A percentile compares a stretch with the other conserved stretches of the same genome.
These are phyloP conservation scores for Cotesia chilonis DNA, from an alignment of 1,140 invertebrate species.

Conservation along the genomic window DNA sequence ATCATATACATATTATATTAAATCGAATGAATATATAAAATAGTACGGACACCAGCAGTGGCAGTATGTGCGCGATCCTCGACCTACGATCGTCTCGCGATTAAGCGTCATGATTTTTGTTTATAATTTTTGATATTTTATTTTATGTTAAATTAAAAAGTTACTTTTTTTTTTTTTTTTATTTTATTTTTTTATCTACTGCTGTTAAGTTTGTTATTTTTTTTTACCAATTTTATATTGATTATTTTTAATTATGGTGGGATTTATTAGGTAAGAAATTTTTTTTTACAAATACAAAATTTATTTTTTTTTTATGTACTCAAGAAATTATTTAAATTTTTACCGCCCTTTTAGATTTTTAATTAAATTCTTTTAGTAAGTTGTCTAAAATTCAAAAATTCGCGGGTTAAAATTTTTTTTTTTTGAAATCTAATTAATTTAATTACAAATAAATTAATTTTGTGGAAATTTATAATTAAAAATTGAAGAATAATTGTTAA, in stretches of 20 bases:
- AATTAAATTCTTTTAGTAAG: too few relatives aligned
- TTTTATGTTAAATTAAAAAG: neutral
- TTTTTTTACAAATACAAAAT: neutral
- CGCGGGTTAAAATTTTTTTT: too few relatives aligned
- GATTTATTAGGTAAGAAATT: conserved; percentile 49
- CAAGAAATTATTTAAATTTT: too few relatives aligned
- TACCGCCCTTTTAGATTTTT: too few relatives aligned
- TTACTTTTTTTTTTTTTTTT: neutral
- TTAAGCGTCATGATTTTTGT: conserved; percentile 2
- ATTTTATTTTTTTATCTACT: conserved; percentile 7
- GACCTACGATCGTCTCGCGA: conserved; percentile 29
- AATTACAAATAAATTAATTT: too few relatives aligned
- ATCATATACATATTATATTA: too few relatives aligned
- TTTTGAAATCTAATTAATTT: too few relatives aligned
- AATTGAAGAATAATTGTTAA: too few relatives aligned
- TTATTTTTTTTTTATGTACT: neutral
- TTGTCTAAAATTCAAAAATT: too few relatives aligned
- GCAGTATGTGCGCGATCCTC: conserved; percentile 49
- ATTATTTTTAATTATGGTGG: conserved; percentile 50
- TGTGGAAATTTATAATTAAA: too few relatives aligned
- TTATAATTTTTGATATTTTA: neutral
- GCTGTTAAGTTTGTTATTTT: neutral
- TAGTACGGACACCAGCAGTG: conserved; percentile 19
- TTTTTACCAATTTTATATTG: neutral
- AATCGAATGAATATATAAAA: conserved; percentile 16